Evolutionary conservation across 2,797 vertebrate genomes (phyloP), one percentile per base, ranked within the genome.

Genomic region (Neosilurus hyrtlii): DNA sequence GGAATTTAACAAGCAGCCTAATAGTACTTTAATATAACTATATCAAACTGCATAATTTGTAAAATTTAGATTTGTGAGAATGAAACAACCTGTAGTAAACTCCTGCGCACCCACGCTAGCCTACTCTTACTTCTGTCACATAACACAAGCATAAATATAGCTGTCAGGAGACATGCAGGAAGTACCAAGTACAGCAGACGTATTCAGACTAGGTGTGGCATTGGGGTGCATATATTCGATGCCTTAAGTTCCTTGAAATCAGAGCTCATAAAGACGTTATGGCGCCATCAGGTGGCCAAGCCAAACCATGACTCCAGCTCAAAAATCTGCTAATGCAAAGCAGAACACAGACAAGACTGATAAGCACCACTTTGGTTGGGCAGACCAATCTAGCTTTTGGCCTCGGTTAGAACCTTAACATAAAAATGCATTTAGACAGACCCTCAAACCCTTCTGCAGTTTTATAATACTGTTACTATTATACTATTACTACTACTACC

Each of bases 141-240:
- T 72, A 72, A 72, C 70, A 72, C 15, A 52, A 30, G 68, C 22
- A 24, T 72, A 51, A 52, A 22, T 54, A n/a, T 51, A 71, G 22
- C 68, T 12, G 24, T 24, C 49, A 54, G n/a, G 16, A 18, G 15
- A 54, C 70, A 54, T 15, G n/a, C n/a, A 26, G 70, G 49, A 8
- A 73, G 24, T 24, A 51, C 12, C 43, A 71, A 52, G 51, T 49
- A 71, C 68, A 71, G 49, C 68, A n/a, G 68, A 71, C 52, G 51
- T 73, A 73, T 52, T 73, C 71, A 30, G 26, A 73, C 51, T 24
- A 26, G n/a, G n/a, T 54, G 51, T 73, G 51, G 71, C 24, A 16
- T 26, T 73, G 51, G 54, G 51, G 24, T 20, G 24, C 1, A 12
- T 52, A 73, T 73, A 30, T 30, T 56, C 51, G 56, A 73, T 73